Base-by-base conservation (phyloP, 2,113 vertebrate genomes). In the Laticauda colubrina region DNA sequence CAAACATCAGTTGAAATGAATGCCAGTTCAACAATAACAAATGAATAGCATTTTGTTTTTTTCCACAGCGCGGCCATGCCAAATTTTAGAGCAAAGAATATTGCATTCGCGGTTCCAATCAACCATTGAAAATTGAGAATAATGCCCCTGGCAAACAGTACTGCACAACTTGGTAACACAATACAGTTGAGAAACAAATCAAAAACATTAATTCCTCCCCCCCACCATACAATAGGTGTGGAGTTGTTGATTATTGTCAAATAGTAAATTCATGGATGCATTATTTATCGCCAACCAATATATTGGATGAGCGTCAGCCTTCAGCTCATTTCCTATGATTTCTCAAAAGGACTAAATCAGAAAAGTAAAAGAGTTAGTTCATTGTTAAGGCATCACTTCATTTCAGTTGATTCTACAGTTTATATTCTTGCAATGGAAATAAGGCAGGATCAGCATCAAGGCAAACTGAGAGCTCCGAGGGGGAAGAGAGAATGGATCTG, bases 381-480 rank as follows among this genome's bases (percentile, higher is more conserved):
- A 93, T 93, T 93, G 85, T 89, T 53, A 95, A 93, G 91, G 94
- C 54, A 94, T 95, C 94, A 93, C 39, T 94, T 97, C 90, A 93
- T 43, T 95, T 94, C 93, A 88, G 81, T 92, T 69, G 93, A 81
- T 54, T 11, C 91, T 93, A 95, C 51, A 95, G 85, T 92, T 96
- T 93, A 94, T 96, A 96, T 96, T 96, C 95, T 96, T 1, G 14
- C 90, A 93, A 94, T 95, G 95, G 93, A 96, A 97, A 95, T 96
- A 95, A 96, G 21, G 56, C 23, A 5, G 57, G 8, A 8, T 26
- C 57, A 59, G 8, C 57, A 59, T 59, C 57, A 59, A 59, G 57
- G 57, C 57, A 59, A 24, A 0, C 23, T 24, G 6, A 59, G 57
- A 59, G 57, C 21, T 59, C 57, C 7, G 2, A 59, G 57, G 57